phyloP scores from a whole-genome alignment of 2,888 invertebrate species.

The Dasysyrphus albostriatus region DNA sequence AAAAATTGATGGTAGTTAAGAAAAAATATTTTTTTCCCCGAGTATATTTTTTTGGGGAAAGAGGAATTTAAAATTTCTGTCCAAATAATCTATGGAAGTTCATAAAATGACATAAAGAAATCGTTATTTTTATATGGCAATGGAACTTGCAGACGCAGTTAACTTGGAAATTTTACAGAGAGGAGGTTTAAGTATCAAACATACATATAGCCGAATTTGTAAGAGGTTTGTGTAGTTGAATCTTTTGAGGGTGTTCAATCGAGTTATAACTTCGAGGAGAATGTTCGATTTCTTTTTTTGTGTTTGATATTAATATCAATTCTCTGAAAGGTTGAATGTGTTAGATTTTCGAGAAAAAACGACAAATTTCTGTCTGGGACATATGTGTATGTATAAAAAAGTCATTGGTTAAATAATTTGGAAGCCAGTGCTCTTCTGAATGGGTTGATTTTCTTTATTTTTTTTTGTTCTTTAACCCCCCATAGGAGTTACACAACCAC shows the following conservation, averaged over 20 bases:
- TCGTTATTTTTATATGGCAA: constrained; percentile 48
- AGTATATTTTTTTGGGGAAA: constrained; percentile 23
- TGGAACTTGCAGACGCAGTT: constrained; percentile 35
- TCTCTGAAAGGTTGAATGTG: constrained; percentile 13
- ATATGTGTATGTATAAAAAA: too few species aligned
- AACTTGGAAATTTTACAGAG: constrained; percentile 19
- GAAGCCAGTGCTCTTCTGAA: constrained; percentile 2
- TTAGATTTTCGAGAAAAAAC: constrained; percentile 1
- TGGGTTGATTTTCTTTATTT: constrained; percentile 7
- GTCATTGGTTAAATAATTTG: constrained; percentile 29
- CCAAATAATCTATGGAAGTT: constrained; percentile 45
- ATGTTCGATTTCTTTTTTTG: constrained; percentile 6
- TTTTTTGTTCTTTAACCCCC: neutral
- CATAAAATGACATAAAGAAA: constrained; percentile 35
- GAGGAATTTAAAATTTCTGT: constrained; percentile 23
- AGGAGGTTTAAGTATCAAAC: neutral
- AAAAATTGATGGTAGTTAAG: constrained; percentile 43
- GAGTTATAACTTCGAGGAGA: neutral
- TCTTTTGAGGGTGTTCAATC: constrained; percentile 3
- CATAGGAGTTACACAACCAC: constrained; percentile 30
- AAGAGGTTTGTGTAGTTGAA: neutral
- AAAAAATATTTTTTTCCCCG: constrained; percentile 2
- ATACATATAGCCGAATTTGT: neutral
- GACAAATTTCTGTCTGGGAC: constrained; percentile 23
- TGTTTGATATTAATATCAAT: constrained; percentile 27